phyloP scores from a whole-genome alignment of 2,888 invertebrate genomes.

The Tromatobia lineatoria region DNA sequence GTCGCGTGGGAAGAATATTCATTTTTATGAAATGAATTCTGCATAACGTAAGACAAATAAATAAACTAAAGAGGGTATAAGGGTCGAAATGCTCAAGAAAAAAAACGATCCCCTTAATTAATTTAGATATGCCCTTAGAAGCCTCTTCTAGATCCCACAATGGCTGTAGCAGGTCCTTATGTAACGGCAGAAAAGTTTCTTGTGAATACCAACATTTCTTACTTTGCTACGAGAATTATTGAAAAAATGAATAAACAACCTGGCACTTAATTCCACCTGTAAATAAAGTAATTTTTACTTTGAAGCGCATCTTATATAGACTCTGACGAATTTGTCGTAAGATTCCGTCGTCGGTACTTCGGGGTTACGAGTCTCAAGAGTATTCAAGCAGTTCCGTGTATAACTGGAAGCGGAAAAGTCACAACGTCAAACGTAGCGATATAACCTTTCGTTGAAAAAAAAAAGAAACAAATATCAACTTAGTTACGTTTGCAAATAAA shows the following conservation, averaged over 20 bases:
- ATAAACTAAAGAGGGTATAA: no score
- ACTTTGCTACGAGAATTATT: background rate
- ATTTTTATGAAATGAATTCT: background rate
- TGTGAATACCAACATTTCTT: background rate
- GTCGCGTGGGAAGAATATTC: background rate
- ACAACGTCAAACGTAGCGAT: conserved; percentile 32
- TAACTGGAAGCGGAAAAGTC: background rate
- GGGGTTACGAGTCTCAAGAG: conserved; percentile 3
- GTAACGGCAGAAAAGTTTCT: background rate
- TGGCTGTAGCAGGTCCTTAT: no score
- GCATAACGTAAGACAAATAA: no score
- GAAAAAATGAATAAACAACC: conserved; percentile 22
- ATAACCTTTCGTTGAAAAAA: conserved; percentile 1
- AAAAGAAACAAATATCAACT: conserved; percentile 33
- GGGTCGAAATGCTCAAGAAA: no score
- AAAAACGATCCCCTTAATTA: no score
- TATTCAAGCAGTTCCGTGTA: background rate
- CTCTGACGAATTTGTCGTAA: conserved; percentile 33
- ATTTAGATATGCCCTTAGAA: no score
- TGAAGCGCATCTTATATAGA: conserved; percentile 51
- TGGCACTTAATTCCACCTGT: conserved; percentile 43
- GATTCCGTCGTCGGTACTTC: conserved; percentile 10
- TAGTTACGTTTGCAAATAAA: conserved; percentile 25
- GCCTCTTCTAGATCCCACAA: no score
- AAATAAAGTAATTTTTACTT: conserved; percentile 49